Evolutionary conservation across 37 sponge, comb jelly and placozoan species (phyloP).

Genomic region (Eunapius fragilis): DNA sequence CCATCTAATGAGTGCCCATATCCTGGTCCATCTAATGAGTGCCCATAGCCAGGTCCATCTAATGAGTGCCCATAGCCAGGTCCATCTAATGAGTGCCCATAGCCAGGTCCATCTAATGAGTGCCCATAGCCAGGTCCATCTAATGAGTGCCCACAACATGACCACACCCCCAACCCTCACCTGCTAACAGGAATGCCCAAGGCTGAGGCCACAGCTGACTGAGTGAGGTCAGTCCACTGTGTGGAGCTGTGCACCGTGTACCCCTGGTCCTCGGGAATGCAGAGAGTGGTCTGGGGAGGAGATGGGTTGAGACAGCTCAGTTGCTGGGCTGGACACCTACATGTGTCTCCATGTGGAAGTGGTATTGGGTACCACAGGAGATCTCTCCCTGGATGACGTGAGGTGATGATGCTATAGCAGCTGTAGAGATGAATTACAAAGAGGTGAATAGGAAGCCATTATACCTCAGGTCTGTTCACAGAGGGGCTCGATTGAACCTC

Average conservation of each 20-base stretch:
- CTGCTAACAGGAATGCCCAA: constrained; percentile 62
- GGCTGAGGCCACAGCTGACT: constrained; percentile 57
- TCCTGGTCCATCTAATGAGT: too few species aligned
- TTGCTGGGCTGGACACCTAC: constrained; percentile 18
- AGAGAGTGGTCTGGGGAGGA: constrained; percentile 34
- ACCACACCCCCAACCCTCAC: background rate
- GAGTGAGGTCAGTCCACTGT: constrained; percentile 52
- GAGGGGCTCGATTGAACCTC: too few species aligned
- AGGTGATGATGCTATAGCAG: constrained; percentile 59
- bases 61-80: too few species aligned
- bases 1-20: too few species aligned
- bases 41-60: too few species aligned
- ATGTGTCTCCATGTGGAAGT: constrained; percentile 84
- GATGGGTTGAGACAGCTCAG: too few species aligned
- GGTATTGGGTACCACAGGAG: constrained; percentile 71
- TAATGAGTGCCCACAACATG: too few species aligned
- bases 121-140: too few species aligned
- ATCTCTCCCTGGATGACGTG: constrained; percentile 64
- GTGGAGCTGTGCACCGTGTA: constrained; percentile 56
- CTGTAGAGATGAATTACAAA: constrained; percentile 1
- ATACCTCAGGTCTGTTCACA: too few species aligned
- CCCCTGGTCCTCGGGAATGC: constrained; percentile 71
- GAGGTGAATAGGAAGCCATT: too few species aligned
- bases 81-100: too few species aligned
- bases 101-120: too few species aligned